phyloP scores from a whole-genome alignment of 1,140 invertebrate genomes.

The Aphaenogaster rudis region DNA sequence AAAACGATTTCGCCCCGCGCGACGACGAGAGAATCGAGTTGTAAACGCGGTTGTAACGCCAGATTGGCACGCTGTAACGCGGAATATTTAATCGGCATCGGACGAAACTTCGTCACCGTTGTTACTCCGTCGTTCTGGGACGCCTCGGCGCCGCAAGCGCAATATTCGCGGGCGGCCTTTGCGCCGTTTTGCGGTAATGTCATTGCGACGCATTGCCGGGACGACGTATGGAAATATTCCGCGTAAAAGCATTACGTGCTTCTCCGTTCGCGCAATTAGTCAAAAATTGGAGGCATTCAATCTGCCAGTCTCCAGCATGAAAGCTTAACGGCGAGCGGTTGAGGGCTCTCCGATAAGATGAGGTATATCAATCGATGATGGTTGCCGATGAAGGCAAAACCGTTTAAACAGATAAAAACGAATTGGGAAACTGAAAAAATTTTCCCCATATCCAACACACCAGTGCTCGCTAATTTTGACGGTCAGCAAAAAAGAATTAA shows the following conservation, averaged over 20 bases:
- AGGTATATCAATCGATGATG: constrained; percentile 21
- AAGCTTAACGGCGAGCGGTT: constrained; percentile 1
- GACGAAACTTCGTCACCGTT: constrained; percentile 33
- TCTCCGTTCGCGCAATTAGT: constrained; percentile 9
- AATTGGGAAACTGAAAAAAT: neutral
- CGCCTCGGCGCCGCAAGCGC: neutral
- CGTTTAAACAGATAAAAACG: constrained; percentile 1
- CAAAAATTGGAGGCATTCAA: constrained; percentile 23
- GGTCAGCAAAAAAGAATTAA: neutral
- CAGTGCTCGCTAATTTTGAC: neutral
- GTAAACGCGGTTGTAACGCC: constrained; percentile 36
- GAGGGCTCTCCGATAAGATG: constrained; percentile 27
- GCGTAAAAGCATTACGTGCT: constrained; percentile 23
- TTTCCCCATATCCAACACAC: neutral
- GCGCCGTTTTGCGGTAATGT: constrained; percentile 20
- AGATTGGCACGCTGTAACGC: constrained; percentile 24
- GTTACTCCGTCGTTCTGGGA: constrained; percentile 27
- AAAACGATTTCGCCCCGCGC: constrained; percentile 61
- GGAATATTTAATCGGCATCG: constrained; percentile 59
- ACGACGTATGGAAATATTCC: constrained; percentile 35
- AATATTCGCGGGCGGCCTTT: constrained; percentile 25
- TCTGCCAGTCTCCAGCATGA: neutral
- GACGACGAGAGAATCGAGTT: constrained; percentile 35
- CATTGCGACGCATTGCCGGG: neutral
- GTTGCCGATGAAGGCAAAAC: constrained; percentile 8